Conservation (phyloP, 2,888 invertebrate species). For the Pyralis farinalis region DNA sequence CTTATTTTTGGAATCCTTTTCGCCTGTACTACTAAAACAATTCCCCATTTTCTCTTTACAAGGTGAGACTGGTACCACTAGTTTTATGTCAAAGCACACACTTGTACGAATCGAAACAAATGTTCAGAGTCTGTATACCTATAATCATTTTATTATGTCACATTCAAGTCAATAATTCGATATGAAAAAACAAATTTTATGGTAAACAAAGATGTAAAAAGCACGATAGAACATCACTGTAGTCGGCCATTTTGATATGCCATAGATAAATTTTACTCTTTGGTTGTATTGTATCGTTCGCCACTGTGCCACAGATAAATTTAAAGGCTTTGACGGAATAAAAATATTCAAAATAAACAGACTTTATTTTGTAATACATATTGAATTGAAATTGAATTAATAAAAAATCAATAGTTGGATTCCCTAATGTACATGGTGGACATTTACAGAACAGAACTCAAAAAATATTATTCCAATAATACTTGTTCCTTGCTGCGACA, state of each 20-base stretch:
- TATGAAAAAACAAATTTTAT: slow-evolving; percentile 60
- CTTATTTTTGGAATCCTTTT: slow-evolving; percentile 84
- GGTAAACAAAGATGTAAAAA: slow-evolving; percentile 78
- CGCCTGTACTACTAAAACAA: slow-evolving; percentile 89
- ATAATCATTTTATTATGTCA: slow-evolving; percentile 75
- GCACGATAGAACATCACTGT: slow-evolving; percentile 69
- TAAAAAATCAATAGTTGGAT: too few species aligned
- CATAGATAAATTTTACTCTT: too few species aligned
- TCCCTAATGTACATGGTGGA: too few species aligned
- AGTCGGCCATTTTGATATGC: slow-evolving; percentile 72
- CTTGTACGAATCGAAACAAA: slow-evolving; percentile 60
- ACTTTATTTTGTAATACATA: too few species aligned
- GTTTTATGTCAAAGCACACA: slow-evolving; percentile 75
- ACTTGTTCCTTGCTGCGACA: too few species aligned
- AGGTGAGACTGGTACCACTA: slow-evolving; percentile 75
- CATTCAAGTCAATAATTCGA: slow-evolving; percentile 56
- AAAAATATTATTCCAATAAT: too few species aligned
- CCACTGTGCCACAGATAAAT: too few species aligned
- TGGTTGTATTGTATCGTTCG: too few species aligned
- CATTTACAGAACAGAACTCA: too few species aligned
- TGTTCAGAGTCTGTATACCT: slow-evolving; percentile 60
- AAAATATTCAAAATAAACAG: too few species aligned
- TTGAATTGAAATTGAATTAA: too few species aligned
- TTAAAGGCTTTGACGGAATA: too few species aligned
- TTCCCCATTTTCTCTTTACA: slow-evolving; percentile 89